Evolutionary conservation across 2,113 vertebrate species (phyloP), one percentile per base, ranked within the genome.

Genomic region (Tupaia tana): DNA sequence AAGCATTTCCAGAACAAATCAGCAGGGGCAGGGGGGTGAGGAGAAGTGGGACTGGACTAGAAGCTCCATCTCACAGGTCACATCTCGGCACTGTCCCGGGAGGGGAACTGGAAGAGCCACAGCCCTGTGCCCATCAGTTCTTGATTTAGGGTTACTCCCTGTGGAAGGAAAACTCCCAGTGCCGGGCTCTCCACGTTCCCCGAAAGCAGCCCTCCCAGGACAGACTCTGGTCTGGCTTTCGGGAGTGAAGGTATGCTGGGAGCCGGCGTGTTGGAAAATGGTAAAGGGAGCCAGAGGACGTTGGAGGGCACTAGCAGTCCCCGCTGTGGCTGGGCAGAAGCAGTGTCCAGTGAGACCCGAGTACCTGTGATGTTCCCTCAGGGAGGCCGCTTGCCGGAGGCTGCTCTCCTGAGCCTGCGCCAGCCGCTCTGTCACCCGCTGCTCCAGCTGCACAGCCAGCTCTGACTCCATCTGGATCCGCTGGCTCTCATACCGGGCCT

Each of bases 311-410:
- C 56, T 18, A 7, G 58, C 0, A 15, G 58, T 7, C 52, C 69
- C 29, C 20, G 63, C 64, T 29, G 31, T 14, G 12, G 52, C 75
- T 14, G 54, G 22, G 27, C 56, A 69, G 58, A 77, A 25, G 84
- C 18, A 16, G 43, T 75, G 59, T 2, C 27, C 19, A 3, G 13
- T 0, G 6, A 92, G 88, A n/a, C 18, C 63, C 61, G 7, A 8
- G 84, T 94, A 99, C 99, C 99, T 98, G 97, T 99, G 98, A 19
- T 98, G 98, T 4, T 99, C 98, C 78, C 98, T 92, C 3, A 98
- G 96, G 12, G 96, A 95, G 61, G 97, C 95, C 4, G 96, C 97
- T 78, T 98, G 98, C 6, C 97, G 97, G 6, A 97, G 64, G 86
- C 98, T 98, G 73, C 98, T 98, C 94, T 99, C 98, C 54, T 99